Conservation (phyloP, 1,140 invertebrate genomes). For the Tetramorium parvispinum region DNA sequence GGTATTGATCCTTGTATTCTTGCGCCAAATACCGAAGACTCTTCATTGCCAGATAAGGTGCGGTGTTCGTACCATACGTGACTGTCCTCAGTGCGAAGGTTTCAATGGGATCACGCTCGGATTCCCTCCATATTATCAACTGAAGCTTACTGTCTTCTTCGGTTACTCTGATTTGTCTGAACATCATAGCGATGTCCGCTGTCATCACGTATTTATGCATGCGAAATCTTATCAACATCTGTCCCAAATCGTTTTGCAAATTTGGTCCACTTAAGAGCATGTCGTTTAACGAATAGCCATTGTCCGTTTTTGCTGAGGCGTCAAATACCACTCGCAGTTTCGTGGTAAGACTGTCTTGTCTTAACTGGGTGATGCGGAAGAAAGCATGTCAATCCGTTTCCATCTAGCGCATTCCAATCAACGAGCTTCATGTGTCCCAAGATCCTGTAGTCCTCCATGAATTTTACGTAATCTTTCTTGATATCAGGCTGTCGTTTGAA, state of each 20-base stretch:
- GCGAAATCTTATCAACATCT: slow-evolving; percentile 1
- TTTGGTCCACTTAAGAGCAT: background rate
- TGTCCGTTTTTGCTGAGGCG: slow-evolving; percentile 28
- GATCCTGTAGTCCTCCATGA: background rate
- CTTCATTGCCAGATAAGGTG: slow-evolving; percentile 15
- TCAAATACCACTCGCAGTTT: slow-evolving; percentile 35
- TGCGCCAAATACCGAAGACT: background rate
- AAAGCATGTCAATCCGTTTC: background rate
- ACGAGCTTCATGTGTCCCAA: background rate
- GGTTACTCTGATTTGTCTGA: background rate
- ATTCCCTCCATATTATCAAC: background rate
- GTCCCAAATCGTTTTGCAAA: slow-evolving; percentile 22
- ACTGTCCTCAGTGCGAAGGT: background rate
- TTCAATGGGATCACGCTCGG: background rate
- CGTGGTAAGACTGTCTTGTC: background rate
- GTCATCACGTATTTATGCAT: background rate
- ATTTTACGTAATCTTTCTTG: background rate
- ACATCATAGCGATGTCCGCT: background rate
- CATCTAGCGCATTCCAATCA: background rate
- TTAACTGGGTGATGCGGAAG: slow-evolving; percentile 11
- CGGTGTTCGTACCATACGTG: background rate
- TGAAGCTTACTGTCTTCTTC: background rate
- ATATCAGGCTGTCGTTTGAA: background rate
- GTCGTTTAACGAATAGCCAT: background rate
- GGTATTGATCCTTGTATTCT: background rate